Base-by-base conservation (phyloP, 2,113 vertebrate species). In the Syrmaticus mikado region DNA sequence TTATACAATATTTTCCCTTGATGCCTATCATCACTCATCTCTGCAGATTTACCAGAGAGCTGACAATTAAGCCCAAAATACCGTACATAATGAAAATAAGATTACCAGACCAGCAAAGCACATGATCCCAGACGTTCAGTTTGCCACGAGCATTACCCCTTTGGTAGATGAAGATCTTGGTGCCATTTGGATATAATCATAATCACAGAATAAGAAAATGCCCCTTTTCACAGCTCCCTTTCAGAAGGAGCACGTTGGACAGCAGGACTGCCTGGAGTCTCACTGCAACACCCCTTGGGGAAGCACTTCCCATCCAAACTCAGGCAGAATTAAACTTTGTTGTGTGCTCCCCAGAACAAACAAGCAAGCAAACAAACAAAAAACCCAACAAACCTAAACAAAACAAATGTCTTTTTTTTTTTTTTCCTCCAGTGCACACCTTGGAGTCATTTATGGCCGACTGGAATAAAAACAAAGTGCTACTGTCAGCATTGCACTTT, bases 71-170 rank as follows among this genome's bases (percentile, higher is more conserved):
- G 50, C 50, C 81, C 15, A 16, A 36, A 52, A 30, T 1, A 0
- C 38, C 15, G 6, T 1, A 13, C 1, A 0, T 14, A 10, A 2
- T 4, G 4, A 68, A n/a, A 87, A 62, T 10, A 13, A 55, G 61
- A 36, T 3, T 12, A 28, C 21, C 13, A 28, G 45, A 48, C 5
- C 40, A 17, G 46, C 53, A 11, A 48, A 36, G 60, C 1, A 2
- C 10, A 13, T 0, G 2, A 32, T 41, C 2, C 45, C 85, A 32
- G n/a, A 20, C 15, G n/a, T 6, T 38, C 3, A 12, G 5, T 45
- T 10, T 10, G 28, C 84, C 84, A 28, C 14, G 2, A 27, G 52
- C 60, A 3, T 25, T 0, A 7, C 52, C 2, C 16, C 66, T 45
- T 20, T 8, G 20, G 17, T 18, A 21, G 8, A 6, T 1, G 24